Evolutionary conservation across 23 tunicate genomes (phyloP).

Genomic region (Botrylloides violaceus): DNA sequence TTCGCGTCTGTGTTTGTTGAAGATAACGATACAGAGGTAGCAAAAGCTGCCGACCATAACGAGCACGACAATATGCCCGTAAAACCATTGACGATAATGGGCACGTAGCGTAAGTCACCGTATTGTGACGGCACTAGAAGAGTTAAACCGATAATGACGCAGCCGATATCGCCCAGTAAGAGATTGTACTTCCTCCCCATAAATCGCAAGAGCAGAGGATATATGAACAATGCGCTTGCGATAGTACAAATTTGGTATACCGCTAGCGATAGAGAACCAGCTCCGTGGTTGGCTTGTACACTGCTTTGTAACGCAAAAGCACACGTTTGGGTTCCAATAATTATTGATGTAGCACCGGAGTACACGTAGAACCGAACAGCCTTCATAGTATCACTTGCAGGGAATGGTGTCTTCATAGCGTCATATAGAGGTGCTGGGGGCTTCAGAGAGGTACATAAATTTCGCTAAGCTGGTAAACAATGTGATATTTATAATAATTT

Average conservation of each 20-base stretch:
- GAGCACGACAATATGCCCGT: background rate
- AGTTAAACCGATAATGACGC: background rate
- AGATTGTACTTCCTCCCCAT: background rate
- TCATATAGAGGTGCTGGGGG: too few species aligned
- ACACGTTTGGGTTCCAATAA: background rate
- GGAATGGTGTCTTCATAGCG: too few species aligned
- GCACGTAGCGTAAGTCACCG: too few species aligned
- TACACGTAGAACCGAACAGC: background rate
- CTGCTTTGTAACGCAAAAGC: background rate
- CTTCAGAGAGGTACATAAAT: too few species aligned
- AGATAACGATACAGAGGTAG: background rate
- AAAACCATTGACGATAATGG: background rate
- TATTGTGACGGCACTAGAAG: background rate
- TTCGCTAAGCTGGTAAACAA: too few species aligned
- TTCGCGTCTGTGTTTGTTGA: background rate
- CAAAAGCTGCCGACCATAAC: background rate
- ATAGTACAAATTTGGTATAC: background rate
- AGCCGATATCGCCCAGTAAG: background rate
- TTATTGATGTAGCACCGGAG: background rate
- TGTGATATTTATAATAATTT: too few species aligned
- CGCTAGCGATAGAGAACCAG: background rate
- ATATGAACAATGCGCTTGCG: background rate
- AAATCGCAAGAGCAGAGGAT: background rate
- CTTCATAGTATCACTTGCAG: too few species aligned
- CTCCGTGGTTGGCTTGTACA: background rate